phyloP scores from a whole-genome alignment of 1,140 invertebrate species.

The Rhopalosiphum padi region DNA sequence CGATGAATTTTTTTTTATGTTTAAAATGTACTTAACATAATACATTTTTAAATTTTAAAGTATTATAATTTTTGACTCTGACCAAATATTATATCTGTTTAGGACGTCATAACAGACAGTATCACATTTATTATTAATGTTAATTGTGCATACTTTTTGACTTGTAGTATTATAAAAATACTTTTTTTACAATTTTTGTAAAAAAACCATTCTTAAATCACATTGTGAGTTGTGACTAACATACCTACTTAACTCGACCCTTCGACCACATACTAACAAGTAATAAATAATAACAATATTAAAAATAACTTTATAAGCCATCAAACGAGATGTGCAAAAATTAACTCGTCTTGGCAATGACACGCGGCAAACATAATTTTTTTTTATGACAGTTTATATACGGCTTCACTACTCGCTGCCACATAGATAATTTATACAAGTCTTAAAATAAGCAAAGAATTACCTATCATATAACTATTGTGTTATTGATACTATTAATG shows the following conservation, averaged over 20 bases:
- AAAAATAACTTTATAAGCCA: conserved; percentile 22
- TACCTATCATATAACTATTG: not conserved
- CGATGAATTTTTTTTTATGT: too few species aligned
- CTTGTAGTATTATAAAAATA: not conserved
- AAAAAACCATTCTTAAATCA: not conserved
- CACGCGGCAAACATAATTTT: not conserved
- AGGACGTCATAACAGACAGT: too few species aligned
- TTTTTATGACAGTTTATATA: conserved; percentile 26
- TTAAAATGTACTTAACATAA: too few species aligned
- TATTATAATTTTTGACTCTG: too few species aligned
- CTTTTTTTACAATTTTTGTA: not conserved
- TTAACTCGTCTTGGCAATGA: conserved; percentile 20
- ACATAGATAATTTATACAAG: not conserved
- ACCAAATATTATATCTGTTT: too few species aligned
- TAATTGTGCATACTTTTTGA: not conserved
- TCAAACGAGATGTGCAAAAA: conserved; percentile 36
- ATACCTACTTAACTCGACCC: not conserved
- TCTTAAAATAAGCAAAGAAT: not conserved
- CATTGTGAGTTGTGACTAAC: not conserved
- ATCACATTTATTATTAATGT: too few species aligned
- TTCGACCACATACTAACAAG: not conserved
- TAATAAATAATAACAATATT: conserved; percentile 11
- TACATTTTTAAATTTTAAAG: too few species aligned
- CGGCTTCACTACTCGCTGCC: not conserved
- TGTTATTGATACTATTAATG: not conserved